A percentile compares a stretch with the other conserved stretches of the same genome.
phyloP scores from a whole-genome alignment of 2,113 vertebrate genomes.

The Cyrtonyx montezumae region DNA sequence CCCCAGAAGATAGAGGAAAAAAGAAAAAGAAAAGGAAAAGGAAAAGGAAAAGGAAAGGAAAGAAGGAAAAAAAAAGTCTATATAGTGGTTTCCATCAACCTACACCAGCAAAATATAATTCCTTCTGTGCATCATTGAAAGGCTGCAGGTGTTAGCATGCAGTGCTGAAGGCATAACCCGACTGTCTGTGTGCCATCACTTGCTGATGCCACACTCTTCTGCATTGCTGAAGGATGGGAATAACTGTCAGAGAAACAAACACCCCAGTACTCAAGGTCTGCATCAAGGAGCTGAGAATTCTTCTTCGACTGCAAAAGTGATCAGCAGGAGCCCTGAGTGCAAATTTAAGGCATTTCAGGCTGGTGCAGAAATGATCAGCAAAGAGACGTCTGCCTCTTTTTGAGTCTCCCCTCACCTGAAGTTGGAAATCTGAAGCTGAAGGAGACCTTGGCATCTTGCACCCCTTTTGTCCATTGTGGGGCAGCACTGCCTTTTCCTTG shows the following conservation, averaged over 20 bases:
- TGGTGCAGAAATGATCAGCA: background rate
- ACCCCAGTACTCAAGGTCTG: background rate
- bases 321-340: background rate
- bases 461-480: constrained; percentile 46
- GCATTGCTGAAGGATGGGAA: background rate
- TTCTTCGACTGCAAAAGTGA: background rate
- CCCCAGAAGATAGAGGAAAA: background rate
- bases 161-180: background rate
- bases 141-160: background rate
- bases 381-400: background rate
- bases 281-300: background rate
- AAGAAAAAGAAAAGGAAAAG: rapidly evolving
- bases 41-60: rapidly evolving
- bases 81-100: background rate
- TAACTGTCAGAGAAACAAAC: background rate
- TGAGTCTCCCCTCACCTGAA: background rate
- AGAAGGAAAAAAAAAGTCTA: background rate
- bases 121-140: background rate
- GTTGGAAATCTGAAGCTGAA: background rate
- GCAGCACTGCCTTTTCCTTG: constrained; percentile 46
- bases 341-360: background rate
- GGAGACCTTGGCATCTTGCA: background rate
- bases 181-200: rapidly evolving
- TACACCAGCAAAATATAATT: background rate
- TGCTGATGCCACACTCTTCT: background rate